Percentiles rank a stretch among this genome's conserved stretches.
phyloP scores from a whole-genome alignment of 1,140 invertebrate genomes.

The Listronotus bonariensis region DNA sequence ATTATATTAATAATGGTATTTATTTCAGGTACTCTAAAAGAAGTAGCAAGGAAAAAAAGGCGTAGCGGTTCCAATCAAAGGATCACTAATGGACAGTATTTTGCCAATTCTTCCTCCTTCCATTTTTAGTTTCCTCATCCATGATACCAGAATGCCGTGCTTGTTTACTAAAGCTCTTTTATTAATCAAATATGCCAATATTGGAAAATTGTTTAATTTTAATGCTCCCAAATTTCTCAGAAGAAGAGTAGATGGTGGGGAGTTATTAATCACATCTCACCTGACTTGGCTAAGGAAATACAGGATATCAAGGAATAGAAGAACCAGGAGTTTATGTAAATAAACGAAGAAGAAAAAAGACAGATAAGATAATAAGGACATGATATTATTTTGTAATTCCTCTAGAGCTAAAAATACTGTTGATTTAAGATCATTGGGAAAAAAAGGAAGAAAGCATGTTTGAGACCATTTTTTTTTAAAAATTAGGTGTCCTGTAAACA shows the following conservation, averaged over 20 bases:
- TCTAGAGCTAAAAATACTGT: too few relatives aligned
- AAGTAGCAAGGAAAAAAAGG: too few relatives aligned
- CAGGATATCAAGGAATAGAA: constrained; percentile 62
- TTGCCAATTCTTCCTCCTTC: constrained; percentile 67
- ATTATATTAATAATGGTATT: too few relatives aligned
- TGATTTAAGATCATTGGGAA: too few relatives aligned
- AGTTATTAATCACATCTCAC: constrained; percentile 25
- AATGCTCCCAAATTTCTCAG: constrained; percentile 64
- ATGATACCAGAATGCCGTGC: constrained; percentile 65
- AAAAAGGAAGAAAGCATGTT: too few relatives aligned
- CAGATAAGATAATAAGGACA: too few relatives aligned
- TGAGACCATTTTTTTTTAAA: too few relatives aligned
- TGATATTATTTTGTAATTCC: too few relatives aligned
- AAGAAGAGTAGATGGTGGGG: constrained; percentile 53
- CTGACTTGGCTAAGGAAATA: constrained; percentile 50
- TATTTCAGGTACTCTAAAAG: too few relatives aligned
- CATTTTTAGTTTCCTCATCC: constrained; percentile 68
- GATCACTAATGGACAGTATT: constrained; percentile 59
- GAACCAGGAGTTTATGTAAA: constrained; percentile 61
- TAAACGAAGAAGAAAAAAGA: constrained; percentile 39
- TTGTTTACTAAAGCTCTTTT: constrained; percentile 55
- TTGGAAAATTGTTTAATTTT: constrained; percentile 68
- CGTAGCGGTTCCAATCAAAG: too few relatives aligned
- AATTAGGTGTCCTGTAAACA: too few relatives aligned
- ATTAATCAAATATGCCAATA: constrained; percentile 65